Conservation (phyloP, 2,888 invertebrate genomes). For the Cerceris rybyensis region DNA sequence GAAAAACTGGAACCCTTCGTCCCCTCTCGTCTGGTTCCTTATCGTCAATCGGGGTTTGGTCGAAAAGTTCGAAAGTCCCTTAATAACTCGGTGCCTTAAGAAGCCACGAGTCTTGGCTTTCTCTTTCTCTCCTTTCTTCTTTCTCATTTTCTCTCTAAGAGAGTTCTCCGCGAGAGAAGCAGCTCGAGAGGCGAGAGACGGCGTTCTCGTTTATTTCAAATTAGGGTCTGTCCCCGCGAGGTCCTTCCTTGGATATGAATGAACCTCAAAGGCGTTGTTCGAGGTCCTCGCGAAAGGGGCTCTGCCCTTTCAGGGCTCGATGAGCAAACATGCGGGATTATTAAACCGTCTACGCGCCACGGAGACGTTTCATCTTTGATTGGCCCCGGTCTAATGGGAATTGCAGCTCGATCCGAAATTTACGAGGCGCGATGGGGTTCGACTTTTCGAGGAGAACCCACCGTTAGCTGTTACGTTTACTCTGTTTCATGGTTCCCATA, state of each 20-base stretch:
- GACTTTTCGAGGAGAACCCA: slow-evolving; percentile 27
- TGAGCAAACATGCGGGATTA: slow-evolving; percentile 78
- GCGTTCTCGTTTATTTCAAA: slow-evolving; percentile 70
- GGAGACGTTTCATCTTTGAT: slow-evolving; percentile 75
- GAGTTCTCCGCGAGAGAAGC: not conserved
- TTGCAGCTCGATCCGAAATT: slow-evolving; percentile 60
- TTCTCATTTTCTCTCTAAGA: not conserved
- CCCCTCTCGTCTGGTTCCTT: too few species aligned
- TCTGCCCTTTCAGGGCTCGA: slow-evolving; percentile 41
- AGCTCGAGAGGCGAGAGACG: slow-evolving; percentile 9
- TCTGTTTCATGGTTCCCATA: too few species aligned
- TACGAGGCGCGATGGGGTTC: slow-evolving; percentile 47
- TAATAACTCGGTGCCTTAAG: slow-evolving; percentile 8
- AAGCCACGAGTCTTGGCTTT: not conserved
- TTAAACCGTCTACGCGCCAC: slow-evolving; percentile 72
- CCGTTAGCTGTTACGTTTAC: not conserved
- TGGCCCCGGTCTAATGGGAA: slow-evolving; percentile 73
- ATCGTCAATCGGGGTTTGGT: slow-evolving; percentile 1
- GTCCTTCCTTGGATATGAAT: slow-evolving; percentile 66
- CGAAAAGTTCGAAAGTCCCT: slow-evolving; percentile 4
- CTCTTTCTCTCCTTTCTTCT: not conserved
- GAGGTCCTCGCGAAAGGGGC: slow-evolving; percentile 41
- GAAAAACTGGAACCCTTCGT: too few species aligned
- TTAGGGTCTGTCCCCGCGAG: slow-evolving; percentile 56
- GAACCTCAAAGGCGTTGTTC: slow-evolving; percentile 73